These are phyloP conservation scores for Halocynthia roretzi DNA, from an alignment of 23 tunicate genomes.

Conservation along the genomic window DNA sequence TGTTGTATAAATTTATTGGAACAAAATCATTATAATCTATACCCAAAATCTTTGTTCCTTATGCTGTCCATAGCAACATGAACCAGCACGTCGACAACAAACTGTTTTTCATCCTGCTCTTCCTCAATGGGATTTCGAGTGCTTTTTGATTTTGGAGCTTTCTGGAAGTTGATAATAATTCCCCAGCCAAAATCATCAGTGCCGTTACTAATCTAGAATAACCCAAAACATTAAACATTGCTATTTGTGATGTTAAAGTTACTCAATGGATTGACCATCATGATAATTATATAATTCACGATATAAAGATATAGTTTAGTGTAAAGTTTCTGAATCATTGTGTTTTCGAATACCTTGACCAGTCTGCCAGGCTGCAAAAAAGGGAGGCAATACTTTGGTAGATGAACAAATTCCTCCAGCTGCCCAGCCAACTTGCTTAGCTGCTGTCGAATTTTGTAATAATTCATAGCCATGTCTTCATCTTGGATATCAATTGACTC, in stretches of 20 bases:
- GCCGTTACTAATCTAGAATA: constrained; percentile 56
- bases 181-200: constrained; percentile 96
- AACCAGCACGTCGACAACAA: constrained; percentile 76
- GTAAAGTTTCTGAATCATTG: not conserved
- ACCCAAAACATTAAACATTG: not conserved
- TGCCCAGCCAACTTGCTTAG: constrained; percentile 53
- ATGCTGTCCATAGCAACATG: constrained; percentile 64
- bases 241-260: not conserved
- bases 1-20: not conserved
- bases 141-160: constrained; percentile 32
- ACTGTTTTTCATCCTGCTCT: constrained; percentile 45
- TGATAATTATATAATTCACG: not conserved
- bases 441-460: constrained; percentile 87
- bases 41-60: constrained; percentile 7
- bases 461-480: constrained; percentile 74
- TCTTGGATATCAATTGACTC: constrained; percentile 37
- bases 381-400: constrained; percentile 77
- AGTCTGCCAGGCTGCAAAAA: constrained; percentile 88
- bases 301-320: not conserved
- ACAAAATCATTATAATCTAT: not conserved
- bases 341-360: constrained; percentile 37
- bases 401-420: constrained; percentile 58
- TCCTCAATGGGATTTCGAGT: constrained; percentile 1
- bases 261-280: not conserved
- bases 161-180: constrained; percentile 79